These are phyloP conservation scores for Cherax quadricarinatus DNA, from an alignment of 1,140 invertebrate genomes.

Conservation along the genomic window DNA sequence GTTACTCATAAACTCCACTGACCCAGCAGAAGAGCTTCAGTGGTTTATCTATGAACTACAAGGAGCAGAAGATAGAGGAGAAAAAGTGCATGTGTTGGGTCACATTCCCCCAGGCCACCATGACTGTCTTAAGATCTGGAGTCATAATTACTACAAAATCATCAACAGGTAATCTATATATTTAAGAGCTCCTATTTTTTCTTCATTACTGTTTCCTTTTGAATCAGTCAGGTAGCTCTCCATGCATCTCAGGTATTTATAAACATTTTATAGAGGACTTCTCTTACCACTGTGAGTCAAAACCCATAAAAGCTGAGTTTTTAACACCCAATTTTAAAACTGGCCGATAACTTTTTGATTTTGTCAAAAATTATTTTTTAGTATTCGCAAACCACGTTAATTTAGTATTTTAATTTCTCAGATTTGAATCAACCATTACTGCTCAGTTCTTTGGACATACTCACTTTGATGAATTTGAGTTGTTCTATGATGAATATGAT, in stretches of 20 bases:
- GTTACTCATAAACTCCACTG: slow-evolving; percentile 96
- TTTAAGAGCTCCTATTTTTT: not conserved
- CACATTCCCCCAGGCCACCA: slow-evolving; percentile 97
- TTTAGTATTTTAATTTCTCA: slow-evolving; percentile 74
- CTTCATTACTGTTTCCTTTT: no score
- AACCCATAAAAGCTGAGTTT: no score
- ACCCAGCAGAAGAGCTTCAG: slow-evolving; percentile 95
- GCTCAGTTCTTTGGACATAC: slow-evolving; percentile 98
- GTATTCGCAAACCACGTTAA: no score
- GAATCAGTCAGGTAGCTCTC: no score
- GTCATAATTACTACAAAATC: slow-evolving; percentile 93
- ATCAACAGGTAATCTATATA: slow-evolving; percentile 83
- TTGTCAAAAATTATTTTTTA: no score
- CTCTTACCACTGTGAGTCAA: no score
- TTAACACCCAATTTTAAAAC: no score
- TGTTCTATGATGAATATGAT: slow-evolving; percentile 92
- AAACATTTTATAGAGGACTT: no score
- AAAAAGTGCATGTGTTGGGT: slow-evolving; percentile 98
- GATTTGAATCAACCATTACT: slow-evolving; percentile 91
- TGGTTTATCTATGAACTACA: slow-evolving; percentile 98
- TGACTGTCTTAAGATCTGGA: slow-evolving; percentile 96
- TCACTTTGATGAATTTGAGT: slow-evolving; percentile 95
- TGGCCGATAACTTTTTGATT: no score
- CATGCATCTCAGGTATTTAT: no score
- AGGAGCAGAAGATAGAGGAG: slow-evolving; percentile 92